Evolutionary conservation across 2,888 invertebrate genomes (phyloP).

Genomic region (Digitonthophagus gazella): DNA sequence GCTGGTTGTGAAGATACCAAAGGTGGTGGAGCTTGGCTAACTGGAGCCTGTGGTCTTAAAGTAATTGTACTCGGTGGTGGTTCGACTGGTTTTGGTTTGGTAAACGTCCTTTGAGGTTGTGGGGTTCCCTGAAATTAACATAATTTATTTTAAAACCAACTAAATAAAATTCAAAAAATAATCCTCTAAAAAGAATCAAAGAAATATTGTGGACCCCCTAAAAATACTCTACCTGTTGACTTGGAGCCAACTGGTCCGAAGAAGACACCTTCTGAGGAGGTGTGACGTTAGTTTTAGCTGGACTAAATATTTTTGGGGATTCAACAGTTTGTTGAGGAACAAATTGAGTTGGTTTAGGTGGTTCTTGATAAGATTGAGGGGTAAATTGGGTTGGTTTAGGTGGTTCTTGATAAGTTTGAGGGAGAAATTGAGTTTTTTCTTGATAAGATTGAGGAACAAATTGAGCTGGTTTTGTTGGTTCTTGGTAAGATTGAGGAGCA

Average conservation of each 20-base stretch:
- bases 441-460: neutral
- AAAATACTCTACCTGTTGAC: neutral
- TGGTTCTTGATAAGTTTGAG: neutral
- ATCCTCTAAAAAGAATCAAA: neutral
- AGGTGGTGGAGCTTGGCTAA: constrained; percentile 73
- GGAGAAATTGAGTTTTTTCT: neutral
- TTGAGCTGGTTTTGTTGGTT: neutral
- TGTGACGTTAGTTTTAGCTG: neutral
- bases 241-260: neutral
- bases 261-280: neutral
- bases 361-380: neutral
- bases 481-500: constrained; percentile 11
- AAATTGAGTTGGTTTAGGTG: neutral
- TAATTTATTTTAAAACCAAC: neutral
- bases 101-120: constrained; percentile 7
- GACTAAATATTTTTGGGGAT: neutral
- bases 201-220: neutral
- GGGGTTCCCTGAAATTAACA: neutral
- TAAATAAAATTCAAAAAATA: neutral
- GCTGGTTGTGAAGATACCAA: constrained; percentile 80
- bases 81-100: constrained; percentile 23
- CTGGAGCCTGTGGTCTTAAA: constrained; percentile 70
- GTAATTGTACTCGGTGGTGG: constrained; percentile 66
- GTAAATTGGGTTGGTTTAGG: neutral
- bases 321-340: constrained; percentile 4